A percentile compares a stretch with the other conserved stretches of the same genome.
These are phyloP conservation scores for Teleopsis dalmanni DNA, from an alignment of 1,140 invertebrate species.

Conservation along the genomic window DNA sequence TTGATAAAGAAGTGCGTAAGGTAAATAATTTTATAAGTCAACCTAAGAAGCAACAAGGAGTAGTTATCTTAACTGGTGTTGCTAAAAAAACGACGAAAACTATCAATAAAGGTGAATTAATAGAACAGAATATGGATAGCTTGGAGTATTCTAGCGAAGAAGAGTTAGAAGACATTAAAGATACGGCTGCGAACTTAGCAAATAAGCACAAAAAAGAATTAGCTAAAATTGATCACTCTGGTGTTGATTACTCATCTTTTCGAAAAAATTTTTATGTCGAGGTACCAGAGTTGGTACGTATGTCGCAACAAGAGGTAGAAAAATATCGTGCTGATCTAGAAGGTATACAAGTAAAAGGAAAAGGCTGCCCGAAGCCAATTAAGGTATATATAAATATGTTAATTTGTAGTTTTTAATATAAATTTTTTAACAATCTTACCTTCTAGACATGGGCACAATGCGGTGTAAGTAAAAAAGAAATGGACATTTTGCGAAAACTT, in stretches of 20 bases:
- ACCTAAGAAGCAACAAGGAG: constrained; percentile 38
- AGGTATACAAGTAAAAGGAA: constrained; percentile 76
- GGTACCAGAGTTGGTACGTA: constrained; percentile 69
- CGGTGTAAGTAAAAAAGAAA: constrained; percentile 92
- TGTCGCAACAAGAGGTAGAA: constrained; percentile 86
- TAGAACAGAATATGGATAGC: constrained; percentile 95
- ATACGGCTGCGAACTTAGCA: constrained; percentile 79
- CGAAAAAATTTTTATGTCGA: constrained; percentile 96
- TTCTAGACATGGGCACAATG: constrained; percentile 89
- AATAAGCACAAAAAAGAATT: constrained; percentile 85
- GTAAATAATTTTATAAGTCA: constrained; percentile 63
- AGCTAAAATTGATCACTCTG: constrained; percentile 80
- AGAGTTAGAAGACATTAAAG: constrained; percentile 88
- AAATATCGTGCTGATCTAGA: constrained; percentile 77
- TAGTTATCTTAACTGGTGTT: constrained; percentile 82
- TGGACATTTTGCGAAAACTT: constrained; percentile 88
- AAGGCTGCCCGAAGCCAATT: constrained; percentile 90
- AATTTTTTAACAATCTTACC: constrained; percentile 3
- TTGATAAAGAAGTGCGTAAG: constrained; percentile 78
- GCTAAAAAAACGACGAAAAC: constrained; percentile 72
- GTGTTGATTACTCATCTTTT: constrained; percentile 79
- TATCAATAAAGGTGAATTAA: constrained; percentile 81
- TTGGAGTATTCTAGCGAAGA: constrained; percentile 97
- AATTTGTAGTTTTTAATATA: background rate
- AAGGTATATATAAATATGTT: constrained; percentile 44